phyloP scores from a whole-genome alignment of 64 coral and sea anemone genomes.

The Montipora foliosa region DNA sequence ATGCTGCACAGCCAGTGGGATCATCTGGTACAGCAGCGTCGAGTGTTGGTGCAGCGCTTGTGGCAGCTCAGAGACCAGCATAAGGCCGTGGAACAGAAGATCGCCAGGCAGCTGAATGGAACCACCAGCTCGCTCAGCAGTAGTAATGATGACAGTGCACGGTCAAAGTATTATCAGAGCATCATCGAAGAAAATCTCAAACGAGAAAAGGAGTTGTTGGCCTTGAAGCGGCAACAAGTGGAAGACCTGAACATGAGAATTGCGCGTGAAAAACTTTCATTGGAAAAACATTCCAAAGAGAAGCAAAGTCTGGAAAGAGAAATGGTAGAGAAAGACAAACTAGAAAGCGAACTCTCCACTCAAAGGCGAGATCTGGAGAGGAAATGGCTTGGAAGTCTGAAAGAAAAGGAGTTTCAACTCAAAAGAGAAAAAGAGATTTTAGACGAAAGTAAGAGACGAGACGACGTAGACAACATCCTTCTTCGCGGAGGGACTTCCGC shows the following conservation, averaged over 20 bases:
- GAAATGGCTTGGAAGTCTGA: slow-evolving; percentile 84
- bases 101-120: slow-evolving; percentile 71
- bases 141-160: slow-evolving; percentile 48
- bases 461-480: slow-evolving; percentile 59
- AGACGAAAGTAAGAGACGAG: slow-evolving; percentile 36
- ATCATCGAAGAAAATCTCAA: slow-evolving; percentile 84
- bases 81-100: slow-evolving; percentile 71
- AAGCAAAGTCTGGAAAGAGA: slow-evolving; percentile 72
- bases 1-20: slow-evolving; percentile 73
- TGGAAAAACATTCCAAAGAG: slow-evolving; percentile 80
- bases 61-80: slow-evolving; percentile 89
- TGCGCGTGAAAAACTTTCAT: slow-evolving; percentile 65
- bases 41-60: slow-evolving; percentile 70
- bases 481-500: background rate
- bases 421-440: slow-evolving; percentile 67
- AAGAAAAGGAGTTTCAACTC: slow-evolving; percentile 76
- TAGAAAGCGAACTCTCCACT: slow-evolving; percentile 73
- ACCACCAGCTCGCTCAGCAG: slow-evolving; percentile 47
- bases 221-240: slow-evolving; percentile 81
- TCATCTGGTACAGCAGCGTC: slow-evolving; percentile 83
- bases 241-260: slow-evolving; percentile 79
- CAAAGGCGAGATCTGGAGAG: slow-evolving; percentile 86
- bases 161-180: slow-evolving; percentile 81
- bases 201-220: slow-evolving; percentile 82
- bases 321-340: slow-evolving; percentile 77